Evolutionary conservation across 1,140 invertebrate species (phyloP), one percentile per base, ranked within the genome.

Genomic region (Calosoma granatense): DNA sequence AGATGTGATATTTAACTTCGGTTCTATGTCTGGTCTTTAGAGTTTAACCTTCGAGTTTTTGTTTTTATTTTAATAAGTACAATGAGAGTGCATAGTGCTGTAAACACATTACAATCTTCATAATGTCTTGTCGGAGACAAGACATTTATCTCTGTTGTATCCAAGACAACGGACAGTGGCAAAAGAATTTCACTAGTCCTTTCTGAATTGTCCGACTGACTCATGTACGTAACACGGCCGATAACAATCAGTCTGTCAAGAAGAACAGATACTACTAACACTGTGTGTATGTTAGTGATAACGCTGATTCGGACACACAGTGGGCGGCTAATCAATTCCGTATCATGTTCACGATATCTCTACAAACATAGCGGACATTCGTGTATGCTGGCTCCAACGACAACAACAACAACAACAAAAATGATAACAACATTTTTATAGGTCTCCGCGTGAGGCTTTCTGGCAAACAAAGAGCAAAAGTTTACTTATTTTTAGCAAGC

Each of bases 101-200:
- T 47, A 47, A 47, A 47, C 41, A 47, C 41, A 47, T 47, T 47
- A 47, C 41, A 47, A 47, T 12, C 9, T 47, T 17, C 41, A 47
- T 17, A 47, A 12, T 9, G n/a, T 36, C 41, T 17, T 47, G 26
- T 4, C 4, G 6, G 26, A 6, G 4, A 30, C 26, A 14, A 30
- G 14, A 30, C 26, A 30, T 30, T 30, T 30, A 6, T 30, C 6
- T 30, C 26, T 30, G 26, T 30, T 30, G 26, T 30, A 30, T 14
- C 14, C 14, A 14, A 30, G 4, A 30, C 26, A 6, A 6, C 26
- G 14, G 14, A 4, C 14, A 6, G 14, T 30, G 14, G 14, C 14
- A 30, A 30, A 14, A 30, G 14, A 6, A 6, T 14, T 4, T 14
- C 6, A 6, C 26, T 30, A 6, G 6, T 4, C 14, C 14, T 30